phyloP scores from a whole-genome alignment of 2,888 invertebrate species.

The Empis stercorea region DNA sequence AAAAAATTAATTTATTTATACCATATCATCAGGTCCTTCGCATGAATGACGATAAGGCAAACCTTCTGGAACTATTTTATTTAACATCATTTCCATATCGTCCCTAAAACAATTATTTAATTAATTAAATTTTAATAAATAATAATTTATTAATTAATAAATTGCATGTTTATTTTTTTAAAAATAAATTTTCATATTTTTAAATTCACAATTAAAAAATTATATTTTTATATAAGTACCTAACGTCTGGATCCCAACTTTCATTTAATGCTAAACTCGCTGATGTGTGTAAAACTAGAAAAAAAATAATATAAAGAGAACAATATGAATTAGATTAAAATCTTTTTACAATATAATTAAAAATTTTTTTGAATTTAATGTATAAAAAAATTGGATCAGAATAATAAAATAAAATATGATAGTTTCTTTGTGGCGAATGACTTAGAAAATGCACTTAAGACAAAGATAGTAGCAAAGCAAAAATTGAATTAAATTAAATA shows the following conservation, averaged over 20 bases:
- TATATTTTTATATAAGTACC: too few species aligned
- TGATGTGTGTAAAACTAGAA: conserved; percentile 91
- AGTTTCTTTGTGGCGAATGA: too few species aligned
- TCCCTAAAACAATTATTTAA: conserved; percentile 45
- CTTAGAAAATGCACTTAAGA: too few species aligned
- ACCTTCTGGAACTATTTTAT: conserved; percentile 96
- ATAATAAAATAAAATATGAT: too few species aligned
- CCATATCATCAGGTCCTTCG: conserved; percentile 99
- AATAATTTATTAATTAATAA: neutral
- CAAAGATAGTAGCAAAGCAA: too few species aligned
- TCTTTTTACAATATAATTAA: neutral
- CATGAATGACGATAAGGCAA: conserved; percentile 91
- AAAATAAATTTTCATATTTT: too few species aligned
- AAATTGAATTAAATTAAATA: too few species aligned
- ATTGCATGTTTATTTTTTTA: neutral
- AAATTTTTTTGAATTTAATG: too few species aligned
- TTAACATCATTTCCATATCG: conserved; percentile 99
- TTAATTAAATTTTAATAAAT: too few species aligned
- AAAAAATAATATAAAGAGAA: conserved; percentile 11
- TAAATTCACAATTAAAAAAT: conserved; percentile 9
- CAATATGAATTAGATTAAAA: neutral
- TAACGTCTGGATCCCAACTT: conserved; percentile 95
- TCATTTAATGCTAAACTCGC: conserved; percentile 95
- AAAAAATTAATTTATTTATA: conserved; percentile 32
- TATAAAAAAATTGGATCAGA: too few species aligned